A percentile compares a stretch with the other conserved stretches of the same genome.
These are phyloP conservation scores for Salvelinus namaycush DNA, from an alignment of 2,113 vertebrate species.

Conservation along the genomic window DNA sequence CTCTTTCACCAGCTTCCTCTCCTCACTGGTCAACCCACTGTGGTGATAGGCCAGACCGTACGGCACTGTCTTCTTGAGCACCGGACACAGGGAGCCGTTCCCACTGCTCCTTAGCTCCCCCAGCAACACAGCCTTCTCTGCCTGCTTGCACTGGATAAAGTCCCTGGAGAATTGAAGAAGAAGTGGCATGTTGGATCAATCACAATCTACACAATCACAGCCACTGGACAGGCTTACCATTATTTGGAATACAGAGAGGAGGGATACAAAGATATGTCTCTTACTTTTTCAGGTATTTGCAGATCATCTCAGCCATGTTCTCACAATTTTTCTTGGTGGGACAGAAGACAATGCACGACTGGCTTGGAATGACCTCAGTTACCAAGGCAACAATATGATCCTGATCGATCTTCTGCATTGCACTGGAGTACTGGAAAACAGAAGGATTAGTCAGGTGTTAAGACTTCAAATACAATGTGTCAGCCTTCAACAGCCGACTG, in stretches of 20 bases:
- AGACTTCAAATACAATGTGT: neutral
- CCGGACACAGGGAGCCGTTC: constrained; percentile 81
- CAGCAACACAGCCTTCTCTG: constrained; percentile 81
- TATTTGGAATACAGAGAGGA: neutral
- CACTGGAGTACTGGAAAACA: constrained; percentile 78
- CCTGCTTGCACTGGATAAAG: constrained; percentile 73
- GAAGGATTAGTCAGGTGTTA: neutral
- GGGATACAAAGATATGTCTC: constrained; percentile 28
- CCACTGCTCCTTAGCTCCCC: constrained; percentile 74
- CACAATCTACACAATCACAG: neutral
- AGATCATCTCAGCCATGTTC: constrained; percentile 92
- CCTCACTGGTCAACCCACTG: constrained; percentile 87
- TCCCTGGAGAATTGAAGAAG: constrained; percentile 64
- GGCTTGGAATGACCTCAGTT: constrained; percentile 89
- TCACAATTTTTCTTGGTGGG: constrained; percentile 98
- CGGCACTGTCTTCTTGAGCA: constrained; percentile 82
- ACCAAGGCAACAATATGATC: constrained; percentile 92
- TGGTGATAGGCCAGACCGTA: constrained; percentile 96
- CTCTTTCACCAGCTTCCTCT: constrained; percentile 88
- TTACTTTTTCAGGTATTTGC: constrained; percentile 90
- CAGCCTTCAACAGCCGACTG: neutral
- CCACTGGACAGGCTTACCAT: neutral
- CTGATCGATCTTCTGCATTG: constrained; percentile 87
- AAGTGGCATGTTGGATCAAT: neutral
- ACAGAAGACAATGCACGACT: constrained; percentile 95